phyloP scores from a whole-genome alignment of 2,113 vertebrate genomes.

The Syngnathus floridae region DNA sequence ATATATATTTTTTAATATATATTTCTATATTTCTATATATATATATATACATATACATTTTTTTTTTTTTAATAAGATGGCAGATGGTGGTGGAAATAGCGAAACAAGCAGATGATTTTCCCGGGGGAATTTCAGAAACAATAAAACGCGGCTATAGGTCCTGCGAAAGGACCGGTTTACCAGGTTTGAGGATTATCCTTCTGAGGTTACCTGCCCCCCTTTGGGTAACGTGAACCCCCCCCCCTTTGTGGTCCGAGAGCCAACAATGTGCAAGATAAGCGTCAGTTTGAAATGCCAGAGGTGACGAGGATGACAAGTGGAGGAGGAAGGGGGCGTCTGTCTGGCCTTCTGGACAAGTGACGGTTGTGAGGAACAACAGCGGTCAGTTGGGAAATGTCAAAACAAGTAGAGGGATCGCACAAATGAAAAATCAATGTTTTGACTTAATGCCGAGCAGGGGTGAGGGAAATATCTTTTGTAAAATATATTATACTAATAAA shows the following conservation, averaged over 20 bases:
- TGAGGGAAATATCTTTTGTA: constrained; percentile 14
- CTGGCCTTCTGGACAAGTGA: constrained; percentile 23
- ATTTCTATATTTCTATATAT: no score
- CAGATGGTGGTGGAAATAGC: constrained; percentile 30
- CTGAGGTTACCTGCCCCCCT: constrained; percentile 69
- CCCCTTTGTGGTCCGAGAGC: constrained; percentile 58
- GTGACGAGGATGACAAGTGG: constrained; percentile 46
- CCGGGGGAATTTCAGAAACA: constrained; percentile 50
- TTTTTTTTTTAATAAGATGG: constrained; percentile 8
- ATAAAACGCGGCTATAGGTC: constrained; percentile 40
- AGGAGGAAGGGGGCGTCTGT: constrained; percentile 27
- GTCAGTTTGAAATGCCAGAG: constrained; percentile 56
- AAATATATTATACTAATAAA: no score
- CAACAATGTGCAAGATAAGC: constrained; percentile 51
- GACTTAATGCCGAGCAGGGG: constrained; percentile 21
- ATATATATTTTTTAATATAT: no score
- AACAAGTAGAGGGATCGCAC: constrained; percentile 10
- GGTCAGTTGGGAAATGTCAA: constrained; percentile 13
- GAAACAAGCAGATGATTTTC: constrained; percentile 38
- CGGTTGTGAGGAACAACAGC: background rate
- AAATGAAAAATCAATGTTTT: constrained; percentile 28
- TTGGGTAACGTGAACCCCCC: constrained; percentile 65
- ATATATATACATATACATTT: background rate
- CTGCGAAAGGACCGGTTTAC: constrained; percentile 71
- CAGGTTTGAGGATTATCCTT: constrained; percentile 70